Evolutionary conservation across 2,888 invertebrate species (phyloP).

Genomic region (Thereva unica): DNA sequence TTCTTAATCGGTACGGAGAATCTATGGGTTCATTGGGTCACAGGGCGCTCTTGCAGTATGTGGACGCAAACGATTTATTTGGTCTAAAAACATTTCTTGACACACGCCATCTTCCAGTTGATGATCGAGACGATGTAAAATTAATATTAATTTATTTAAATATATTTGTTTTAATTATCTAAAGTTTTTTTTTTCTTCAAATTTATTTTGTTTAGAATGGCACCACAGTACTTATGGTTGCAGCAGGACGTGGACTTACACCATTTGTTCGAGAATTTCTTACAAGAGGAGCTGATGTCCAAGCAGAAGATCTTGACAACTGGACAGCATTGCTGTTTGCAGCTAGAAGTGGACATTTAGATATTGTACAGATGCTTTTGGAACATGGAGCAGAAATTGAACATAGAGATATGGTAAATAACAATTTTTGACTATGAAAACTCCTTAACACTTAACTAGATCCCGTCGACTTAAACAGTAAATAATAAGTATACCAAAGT

Average conservation of each 20-base stretch:
- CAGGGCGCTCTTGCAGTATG: slow-evolving; percentile 77
- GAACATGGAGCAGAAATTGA: slow-evolving; percentile 86
- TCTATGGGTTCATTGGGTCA: slow-evolving; percentile 91
- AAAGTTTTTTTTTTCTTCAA: slow-evolving; percentile 22
- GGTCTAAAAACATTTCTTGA: slow-evolving; percentile 82
- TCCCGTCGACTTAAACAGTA: too few species aligned
- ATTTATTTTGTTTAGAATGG: slow-evolving; percentile 71
- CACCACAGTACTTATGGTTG: slow-evolving; percentile 90
- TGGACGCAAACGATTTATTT: slow-evolving; percentile 77
- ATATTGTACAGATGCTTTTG: slow-evolving; percentile 78
- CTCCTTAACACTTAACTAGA: too few species aligned
- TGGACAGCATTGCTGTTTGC: slow-evolving; percentile 93
- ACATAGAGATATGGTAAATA: slow-evolving; percentile 80
- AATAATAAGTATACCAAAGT: too few species aligned
- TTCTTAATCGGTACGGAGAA: slow-evolving; percentile 80
- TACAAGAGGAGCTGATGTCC: slow-evolving; percentile 88
- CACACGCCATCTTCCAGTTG: slow-evolving; percentile 79
- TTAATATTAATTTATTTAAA: slow-evolving; percentile 37
- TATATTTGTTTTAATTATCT: slow-evolving; percentile 27
- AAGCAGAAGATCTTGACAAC: slow-evolving; percentile 88
- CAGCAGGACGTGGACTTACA: slow-evolving; percentile 81
- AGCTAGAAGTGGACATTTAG: slow-evolving; percentile 83
- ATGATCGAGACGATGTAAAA: slow-evolving; percentile 84
- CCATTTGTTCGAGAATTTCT: slow-evolving; percentile 84
- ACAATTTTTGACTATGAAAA: background rate